Conservation (phyloP, 2,888 invertebrate genomes). For the Drepana falcataria region DNA sequence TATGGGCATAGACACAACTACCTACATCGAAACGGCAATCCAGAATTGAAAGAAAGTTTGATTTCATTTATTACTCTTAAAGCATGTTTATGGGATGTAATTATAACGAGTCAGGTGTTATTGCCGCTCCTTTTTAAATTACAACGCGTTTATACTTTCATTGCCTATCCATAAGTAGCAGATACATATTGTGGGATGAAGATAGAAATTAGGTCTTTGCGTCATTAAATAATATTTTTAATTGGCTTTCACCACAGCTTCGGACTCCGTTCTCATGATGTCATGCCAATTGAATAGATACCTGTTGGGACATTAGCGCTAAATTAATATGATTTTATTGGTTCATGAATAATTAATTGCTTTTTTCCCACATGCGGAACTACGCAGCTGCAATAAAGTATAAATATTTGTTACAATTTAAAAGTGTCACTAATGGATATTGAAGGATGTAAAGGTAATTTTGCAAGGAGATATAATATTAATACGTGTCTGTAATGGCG, state of each 20-base stretch:
- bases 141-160: constrained; percentile 1
- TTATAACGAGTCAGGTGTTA: neutral
- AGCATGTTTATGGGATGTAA: neutral
- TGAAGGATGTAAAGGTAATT: neutral
- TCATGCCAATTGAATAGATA: constrained; percentile 37
- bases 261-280: constrained; percentile 40
- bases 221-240: constrained; percentile 40
- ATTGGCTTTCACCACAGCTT: constrained; percentile 56
- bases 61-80: constrained; percentile 1
- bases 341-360: constrained; percentile 9
- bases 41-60: neutral
- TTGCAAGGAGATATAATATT: constrained; percentile 6
- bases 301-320: constrained; percentile 16
- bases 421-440: neutral
- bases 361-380: neutral
- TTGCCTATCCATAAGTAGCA: neutral
- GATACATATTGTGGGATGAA: neutral
- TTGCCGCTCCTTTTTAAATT: constrained; percentile 2
- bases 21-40: neutral
- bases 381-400: neutral
- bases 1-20: neutral
- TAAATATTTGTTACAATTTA: neutral
- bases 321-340: constrained; percentile 18
- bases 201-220: constrained; percentile 12
- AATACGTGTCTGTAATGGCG: neutral